Evolutionary conservation across 2,888 invertebrate genomes (phyloP).

Genomic region (Eupeodes latifasciatus): DNA sequence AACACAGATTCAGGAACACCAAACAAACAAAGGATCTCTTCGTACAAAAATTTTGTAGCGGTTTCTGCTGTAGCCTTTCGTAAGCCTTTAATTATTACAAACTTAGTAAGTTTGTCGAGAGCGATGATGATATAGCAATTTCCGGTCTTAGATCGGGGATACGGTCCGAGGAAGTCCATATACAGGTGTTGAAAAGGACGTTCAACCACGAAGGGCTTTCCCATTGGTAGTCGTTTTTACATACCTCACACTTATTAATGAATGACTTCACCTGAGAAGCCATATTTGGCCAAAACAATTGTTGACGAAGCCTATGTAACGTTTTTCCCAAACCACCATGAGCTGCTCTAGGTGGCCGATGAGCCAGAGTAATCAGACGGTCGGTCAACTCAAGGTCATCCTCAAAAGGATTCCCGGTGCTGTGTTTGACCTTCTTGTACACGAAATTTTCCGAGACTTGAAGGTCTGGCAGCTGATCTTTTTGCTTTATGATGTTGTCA

Average conservation of each 20-base stretch:
- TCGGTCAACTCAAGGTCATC: not conserved
- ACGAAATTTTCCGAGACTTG: slow-evolving; percentile 19
- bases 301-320: not conserved
- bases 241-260: not conserved
- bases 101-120: not conserved
- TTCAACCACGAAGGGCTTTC: not conserved
- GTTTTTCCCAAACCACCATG: slow-evolving; percentile 54
- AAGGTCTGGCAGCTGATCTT: slow-evolving; percentile 14
- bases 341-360: slow-evolving; percentile 31
- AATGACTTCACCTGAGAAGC: not conserved
- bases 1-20: not conserved
- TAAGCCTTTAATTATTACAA: slow-evolving; percentile 11
- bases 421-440: slow-evolving; percentile 13
- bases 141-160: not conserved
- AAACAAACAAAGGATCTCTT: not conserved
- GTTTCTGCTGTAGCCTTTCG: not conserved
- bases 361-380: slow-evolving; percentile 22
- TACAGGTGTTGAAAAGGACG: not conserved
- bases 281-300: slow-evolving; percentile 17
- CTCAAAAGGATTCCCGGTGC: slow-evolving; percentile 15
- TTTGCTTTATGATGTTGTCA: slow-evolving; percentile 8
- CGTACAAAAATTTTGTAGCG: not conserved
- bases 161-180: not conserved
- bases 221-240: slow-evolving; percentile 1
- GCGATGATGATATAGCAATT: not conserved